Percentiles rank a stretch among this genome's conserved stretches.
Evolutionary conservation across 2,797 vertebrate genomes (phyloP).

Genomic region (Erpetoichthys calabaricus): DNA sequence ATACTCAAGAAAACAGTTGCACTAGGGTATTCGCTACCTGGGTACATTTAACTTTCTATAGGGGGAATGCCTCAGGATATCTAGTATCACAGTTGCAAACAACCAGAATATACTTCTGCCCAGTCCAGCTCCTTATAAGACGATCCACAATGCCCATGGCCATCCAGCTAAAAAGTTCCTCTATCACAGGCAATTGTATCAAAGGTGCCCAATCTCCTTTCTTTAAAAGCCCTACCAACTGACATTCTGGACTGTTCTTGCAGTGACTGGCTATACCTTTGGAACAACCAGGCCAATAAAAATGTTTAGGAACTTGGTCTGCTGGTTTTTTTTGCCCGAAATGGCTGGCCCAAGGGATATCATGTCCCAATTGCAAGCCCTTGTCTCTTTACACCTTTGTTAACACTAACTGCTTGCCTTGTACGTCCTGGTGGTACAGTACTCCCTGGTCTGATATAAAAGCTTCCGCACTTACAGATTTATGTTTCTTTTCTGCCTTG

Average conservation of each 20-base stretch:
- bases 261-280: constrained; percentile 3
- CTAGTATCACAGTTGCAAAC: constrained; percentile 9
- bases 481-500: no score
- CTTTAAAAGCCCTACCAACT: no score
- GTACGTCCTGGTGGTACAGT: background rate
- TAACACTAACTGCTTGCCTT: background rate
- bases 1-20: constrained; percentile 1
- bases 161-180: constrained; percentile 3
- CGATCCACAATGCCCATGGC: constrained; percentile 12
- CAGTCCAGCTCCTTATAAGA: constrained; percentile 1
- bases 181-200: constrained; percentile 2
- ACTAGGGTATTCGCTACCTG: constrained; percentile 3
- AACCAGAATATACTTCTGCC: no score
- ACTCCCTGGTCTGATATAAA: no score
- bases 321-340: constrained; percentile 2
- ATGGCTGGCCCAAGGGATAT: background rate
- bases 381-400: background rate
- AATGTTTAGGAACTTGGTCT: background rate
- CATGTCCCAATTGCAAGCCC: background rate
- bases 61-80: constrained; percentile 9
- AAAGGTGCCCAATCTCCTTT: background rate
- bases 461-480: no score
- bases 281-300: constrained; percentile 2
- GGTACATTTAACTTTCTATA: constrained; percentile 3
- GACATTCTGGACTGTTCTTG: background rate